A percentile compares a stretch with the other conserved stretches of the same genome.
Evolutionary conservation across 2,113 vertebrate genomes (phyloP).

Genomic region (Macaca mulatta): DNA sequence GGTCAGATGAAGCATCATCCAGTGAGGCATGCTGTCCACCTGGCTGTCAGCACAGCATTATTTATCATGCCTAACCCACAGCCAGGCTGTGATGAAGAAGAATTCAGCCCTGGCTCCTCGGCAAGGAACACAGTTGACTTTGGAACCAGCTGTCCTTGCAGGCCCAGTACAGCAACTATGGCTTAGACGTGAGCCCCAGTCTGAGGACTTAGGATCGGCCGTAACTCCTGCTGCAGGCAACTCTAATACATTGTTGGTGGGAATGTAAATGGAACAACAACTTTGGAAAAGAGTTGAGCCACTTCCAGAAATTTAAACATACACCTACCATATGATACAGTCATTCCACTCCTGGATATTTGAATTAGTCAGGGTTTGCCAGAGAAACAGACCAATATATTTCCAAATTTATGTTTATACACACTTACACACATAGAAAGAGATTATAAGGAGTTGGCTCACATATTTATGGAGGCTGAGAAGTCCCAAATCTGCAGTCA

Average conservation of each 20-base stretch:
- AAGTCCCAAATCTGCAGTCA: neutral
- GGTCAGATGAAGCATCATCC: neutral
- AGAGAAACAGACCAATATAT: neutral
- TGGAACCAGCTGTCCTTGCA: constrained; percentile 59
- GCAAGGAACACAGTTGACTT: constrained; percentile 71
- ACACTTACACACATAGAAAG: neutral
- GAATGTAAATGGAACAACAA: neutral
- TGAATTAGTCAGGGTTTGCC: neutral
- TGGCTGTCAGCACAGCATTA: constrained; percentile 38
- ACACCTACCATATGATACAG: neutral
- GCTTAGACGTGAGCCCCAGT: neutral
- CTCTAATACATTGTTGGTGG: neutral
- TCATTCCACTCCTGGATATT: neutral
- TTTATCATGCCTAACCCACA: constrained; percentile 38
- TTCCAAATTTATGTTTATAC: neutral
- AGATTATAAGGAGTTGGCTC: neutral
- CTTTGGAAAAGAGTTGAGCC: neutral
- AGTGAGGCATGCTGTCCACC: constrained; percentile 8
- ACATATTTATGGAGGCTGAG: neutral
- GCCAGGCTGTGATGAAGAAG: constrained; percentile 69
- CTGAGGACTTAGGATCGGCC: neutral
- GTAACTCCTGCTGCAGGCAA: neutral
- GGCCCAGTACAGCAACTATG: neutral
- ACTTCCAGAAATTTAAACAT: neutral
- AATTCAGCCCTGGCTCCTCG: constrained; percentile 49